Base-by-base conservation (phyloP, 2,797 vertebrate genomes). In the Semotilus atromaculatus region DNA sequence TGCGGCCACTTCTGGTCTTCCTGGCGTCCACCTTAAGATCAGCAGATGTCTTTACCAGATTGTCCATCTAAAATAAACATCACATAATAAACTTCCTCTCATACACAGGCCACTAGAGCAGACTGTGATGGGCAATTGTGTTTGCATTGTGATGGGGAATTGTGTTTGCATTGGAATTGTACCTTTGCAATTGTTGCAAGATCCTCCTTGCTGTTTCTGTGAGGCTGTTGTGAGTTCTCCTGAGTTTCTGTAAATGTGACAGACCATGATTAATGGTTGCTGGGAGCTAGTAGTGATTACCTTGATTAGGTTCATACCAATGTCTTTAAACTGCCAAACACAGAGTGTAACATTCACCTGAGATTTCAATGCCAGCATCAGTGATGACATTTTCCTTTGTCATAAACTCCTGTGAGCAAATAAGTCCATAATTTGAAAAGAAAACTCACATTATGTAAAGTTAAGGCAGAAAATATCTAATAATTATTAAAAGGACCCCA, bases 1-100 rank as follows among this genome's bases (percentile, higher is more conserved):
- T 86, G 82, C 92, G 95, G 45, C 97, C 96, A 84, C 97, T 98
- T 88, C 97, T 95, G 84, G 96, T 97, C 93, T 93, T 97, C 91
- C 94, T 95, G 88, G 92, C 88, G 9, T 91, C 89, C 84, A 95
- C 31, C 58, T 93, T 90, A 85, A 95, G 90, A 78, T 95, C 90
- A 76, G 94, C 94, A 0, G 95, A 95, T 89, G 92, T 94, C 83
- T 48, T 92, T 84, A 94, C 93, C 89, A 95, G 88, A 36, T 91
- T 91, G 77, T 94, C 91, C 86, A 89, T 86, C 94, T 96, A 71
- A 83, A 84, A 55, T 45, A 74, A 74, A 45, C 10, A 72, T 53
- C 72, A 83, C 0, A 40, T 76, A 66, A 87, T 87, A 60, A 72
- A 31, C n/a, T 55, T 38, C 34, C 73, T 82, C 11, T 55, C 11